phyloP scores from a whole-genome alignment of 2,113 vertebrate genomes.

The Gnathonemus longibarbis region DNA sequence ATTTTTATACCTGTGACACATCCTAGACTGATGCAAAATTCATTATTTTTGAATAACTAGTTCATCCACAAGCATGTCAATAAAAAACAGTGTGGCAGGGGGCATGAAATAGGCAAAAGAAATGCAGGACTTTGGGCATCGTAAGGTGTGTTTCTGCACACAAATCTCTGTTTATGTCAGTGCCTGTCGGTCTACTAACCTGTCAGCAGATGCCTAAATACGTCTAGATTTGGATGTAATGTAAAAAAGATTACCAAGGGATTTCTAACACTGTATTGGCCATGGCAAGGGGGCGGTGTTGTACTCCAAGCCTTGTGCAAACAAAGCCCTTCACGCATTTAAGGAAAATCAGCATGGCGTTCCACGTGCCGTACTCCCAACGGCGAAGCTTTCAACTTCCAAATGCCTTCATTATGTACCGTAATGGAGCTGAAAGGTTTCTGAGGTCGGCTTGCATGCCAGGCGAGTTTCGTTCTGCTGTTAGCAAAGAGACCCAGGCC shows the following conservation, averaged over 20 bases:
- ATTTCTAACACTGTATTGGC: background rate
- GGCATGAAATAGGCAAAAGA: background rate
- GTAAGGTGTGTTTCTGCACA: background rate
- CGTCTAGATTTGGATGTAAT: background rate
- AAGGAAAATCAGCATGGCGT: background rate
- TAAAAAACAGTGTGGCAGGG: background rate
- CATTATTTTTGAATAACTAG: slow-evolving; percentile 5
- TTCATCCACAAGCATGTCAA: background rate
- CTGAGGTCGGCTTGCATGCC: background rate
- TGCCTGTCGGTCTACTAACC: background rate
- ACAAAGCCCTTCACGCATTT: background rate
- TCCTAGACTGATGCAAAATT: background rate
- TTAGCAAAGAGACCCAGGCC: background rate
- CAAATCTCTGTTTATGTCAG: background rate
- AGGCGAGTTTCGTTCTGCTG: background rate
- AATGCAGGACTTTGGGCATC: background rate
- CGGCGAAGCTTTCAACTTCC: background rate
- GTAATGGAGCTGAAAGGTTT: background rate
- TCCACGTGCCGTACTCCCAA: background rate
- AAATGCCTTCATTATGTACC: background rate
- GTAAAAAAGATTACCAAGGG: background rate
- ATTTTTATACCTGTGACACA: background rate
- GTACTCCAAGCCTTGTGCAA: background rate
- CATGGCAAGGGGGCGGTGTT: background rate
- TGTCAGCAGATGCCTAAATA: background rate